Conservation (phyloP, 2,888 invertebrate genomes). For the Pandemis cinnamomeana region DNA sequence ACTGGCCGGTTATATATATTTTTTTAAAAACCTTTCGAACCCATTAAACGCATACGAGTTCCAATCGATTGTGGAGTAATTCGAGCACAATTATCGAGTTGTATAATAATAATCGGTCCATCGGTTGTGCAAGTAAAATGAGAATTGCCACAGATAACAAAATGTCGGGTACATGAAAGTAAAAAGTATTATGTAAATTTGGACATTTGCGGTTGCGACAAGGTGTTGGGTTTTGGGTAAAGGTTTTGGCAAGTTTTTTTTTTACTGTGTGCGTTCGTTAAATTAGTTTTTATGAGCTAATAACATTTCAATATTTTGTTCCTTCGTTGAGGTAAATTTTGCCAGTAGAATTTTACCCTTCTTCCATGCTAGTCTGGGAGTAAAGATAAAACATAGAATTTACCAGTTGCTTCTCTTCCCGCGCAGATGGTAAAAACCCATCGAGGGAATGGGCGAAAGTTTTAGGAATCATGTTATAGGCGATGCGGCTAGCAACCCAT, state of each 20-base stretch:
- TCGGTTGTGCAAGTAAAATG: conserved; percentile 40
- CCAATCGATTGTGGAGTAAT: conserved; percentile 39
- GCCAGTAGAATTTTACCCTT: too few species aligned
- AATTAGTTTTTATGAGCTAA: too few species aligned
- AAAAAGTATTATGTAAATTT: conserved; percentile 36
- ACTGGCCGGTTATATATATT: background rate
- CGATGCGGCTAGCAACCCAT: too few species aligned
- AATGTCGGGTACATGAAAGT: conserved; percentile 31
- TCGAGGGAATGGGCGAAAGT: too few species aligned
- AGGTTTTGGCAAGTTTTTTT: background rate
- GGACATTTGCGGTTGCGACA: conserved; percentile 21
- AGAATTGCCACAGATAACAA: conserved; percentile 35
- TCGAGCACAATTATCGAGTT: conserved; percentile 41
- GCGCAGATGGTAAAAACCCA: too few species aligned
- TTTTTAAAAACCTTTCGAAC: background rate
- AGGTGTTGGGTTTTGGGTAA: background rate
- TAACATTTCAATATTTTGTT: too few species aligned
- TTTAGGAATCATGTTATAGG: too few species aligned
- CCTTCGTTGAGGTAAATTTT: too few species aligned
- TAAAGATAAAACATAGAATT: too few species aligned
- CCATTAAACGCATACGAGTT: conserved; percentile 15
- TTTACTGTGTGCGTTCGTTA: background rate
- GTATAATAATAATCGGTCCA: conserved; percentile 42
- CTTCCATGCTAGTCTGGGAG: too few species aligned
- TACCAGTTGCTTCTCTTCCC: too few species aligned